These are phyloP conservation scores for Hylyphantes graminicola DNA, from an alignment of 1,140 invertebrate species.

Conservation along the genomic window DNA sequence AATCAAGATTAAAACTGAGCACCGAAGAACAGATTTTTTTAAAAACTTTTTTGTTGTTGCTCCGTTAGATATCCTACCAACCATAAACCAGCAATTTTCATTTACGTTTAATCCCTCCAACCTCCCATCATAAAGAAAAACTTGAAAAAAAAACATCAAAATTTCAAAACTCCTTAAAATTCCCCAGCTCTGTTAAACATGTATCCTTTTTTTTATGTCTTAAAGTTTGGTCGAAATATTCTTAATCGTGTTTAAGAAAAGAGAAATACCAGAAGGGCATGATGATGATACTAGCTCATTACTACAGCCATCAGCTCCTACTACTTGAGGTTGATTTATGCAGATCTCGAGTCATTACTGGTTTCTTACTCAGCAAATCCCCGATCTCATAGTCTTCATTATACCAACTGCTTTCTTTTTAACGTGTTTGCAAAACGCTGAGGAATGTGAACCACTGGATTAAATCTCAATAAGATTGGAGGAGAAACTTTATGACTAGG, in stretches of 20 bases:
- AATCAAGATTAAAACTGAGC: too few relatives aligned
- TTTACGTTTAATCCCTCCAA: too few relatives aligned
- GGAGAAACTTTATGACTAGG: constrained; percentile 31
- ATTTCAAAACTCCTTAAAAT: constrained; percentile 8
- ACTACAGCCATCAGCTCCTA: constrained; percentile 28
- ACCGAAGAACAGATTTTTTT: too few relatives aligned
- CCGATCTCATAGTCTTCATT: constrained; percentile 42
- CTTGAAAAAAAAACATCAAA: too few relatives aligned
- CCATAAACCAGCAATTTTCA: too few relatives aligned
- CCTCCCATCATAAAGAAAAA: too few relatives aligned
- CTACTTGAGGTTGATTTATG: constrained; percentile 53
- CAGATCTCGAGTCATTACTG: constrained; percentile 56
- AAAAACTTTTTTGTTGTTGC: too few relatives aligned
- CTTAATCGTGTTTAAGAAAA: constrained; percentile 39
- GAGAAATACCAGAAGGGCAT: constrained; percentile 15
- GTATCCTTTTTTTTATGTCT: constrained; percentile 25
- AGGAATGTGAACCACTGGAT: constrained; percentile 45
- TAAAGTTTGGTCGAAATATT: constrained; percentile 12
- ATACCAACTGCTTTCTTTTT: constrained; percentile 42
- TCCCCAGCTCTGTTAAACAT: background rate
- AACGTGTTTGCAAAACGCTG: constrained; percentile 53
- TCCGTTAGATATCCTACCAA: too few relatives aligned
- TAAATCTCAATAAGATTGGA: constrained; percentile 50
- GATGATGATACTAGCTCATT: constrained; percentile 43
- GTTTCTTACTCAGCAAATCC: constrained; percentile 54